Base-by-base conservation (phyloP, 2,113 vertebrate genomes). In the Ibidorhyncha struthersii region DNA sequence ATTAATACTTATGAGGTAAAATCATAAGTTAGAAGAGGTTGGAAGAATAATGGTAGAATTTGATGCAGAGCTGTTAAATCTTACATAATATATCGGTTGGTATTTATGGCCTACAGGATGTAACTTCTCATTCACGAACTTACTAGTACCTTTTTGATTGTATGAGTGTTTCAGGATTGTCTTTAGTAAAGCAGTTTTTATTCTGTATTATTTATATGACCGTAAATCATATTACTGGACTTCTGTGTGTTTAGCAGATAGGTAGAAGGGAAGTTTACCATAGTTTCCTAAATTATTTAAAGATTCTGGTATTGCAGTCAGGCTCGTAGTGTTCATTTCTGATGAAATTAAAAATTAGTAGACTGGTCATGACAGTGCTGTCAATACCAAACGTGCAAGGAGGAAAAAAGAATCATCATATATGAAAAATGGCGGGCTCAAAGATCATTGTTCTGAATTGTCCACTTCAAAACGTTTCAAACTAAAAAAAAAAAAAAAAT, bases 21-120 rank as follows among this genome's bases (percentile, higher is more conserved):
- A 84, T 19, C 0, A 1, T 61, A 59, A 73, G 5, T 36, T 69
- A 30, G 6, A 61, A 77, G 23, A 58, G 8, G 8, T 3, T 61
- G 20, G 11, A 89, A 92, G 34, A 61, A 14, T 49, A 52, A 62
- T 29, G 12, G 27, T 58, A 82, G 71, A 69, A 34, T 77, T 65
- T 55, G 13, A 50, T 76, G 22, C 3, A 67, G 65, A 69, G 41
- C 47, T 34, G 12, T 67, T 90, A 45, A 56, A 79, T 83, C 34
- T 23, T 65, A 38, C 0, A 2, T 58, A 63, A 41, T 4, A 1
- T 32, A 23, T 26, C 2, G 2, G 15, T 38, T 70, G n/a, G 6
- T 83, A 38, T 87, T 74, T 70, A 14, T 82, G 47, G 9, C 41
- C 34, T 62, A 61, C 9, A 25, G 34, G 12, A 40, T 52, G 25